phyloP scores from a whole-genome alignment of 2,888 invertebrate genomes.

The Aphidius colemani region DNA sequence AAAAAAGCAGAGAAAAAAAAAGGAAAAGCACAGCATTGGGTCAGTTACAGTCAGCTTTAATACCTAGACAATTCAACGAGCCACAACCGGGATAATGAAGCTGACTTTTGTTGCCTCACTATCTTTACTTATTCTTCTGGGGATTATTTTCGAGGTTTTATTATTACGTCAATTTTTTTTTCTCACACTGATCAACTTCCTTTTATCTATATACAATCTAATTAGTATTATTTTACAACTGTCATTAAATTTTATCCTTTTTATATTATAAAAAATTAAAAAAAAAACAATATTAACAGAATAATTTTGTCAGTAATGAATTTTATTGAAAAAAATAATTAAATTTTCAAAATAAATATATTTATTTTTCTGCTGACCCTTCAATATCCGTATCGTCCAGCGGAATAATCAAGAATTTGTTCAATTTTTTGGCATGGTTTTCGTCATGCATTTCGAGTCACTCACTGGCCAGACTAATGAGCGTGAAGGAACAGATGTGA shows the following conservation, averaged over 20 bases:
- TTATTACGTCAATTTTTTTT: constrained; percentile 21
- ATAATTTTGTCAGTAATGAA: too few species aligned
- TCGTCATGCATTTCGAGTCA: background rate
- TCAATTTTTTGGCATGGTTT: too few species aligned
- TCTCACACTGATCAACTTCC: constrained; percentile 34
- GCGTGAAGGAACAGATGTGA: constrained; percentile 50
- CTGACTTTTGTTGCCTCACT: constrained; percentile 32
- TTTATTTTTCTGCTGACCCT: too few species aligned
- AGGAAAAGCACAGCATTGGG: constrained; percentile 44
- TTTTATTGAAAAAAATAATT: too few species aligned
- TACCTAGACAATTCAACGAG: constrained; percentile 45
- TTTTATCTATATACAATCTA: constrained; percentile 11
- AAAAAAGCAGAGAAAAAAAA: constrained; percentile 4
- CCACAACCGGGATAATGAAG: constrained; percentile 56
- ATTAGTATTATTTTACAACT: constrained; percentile 49
- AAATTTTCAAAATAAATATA: too few species aligned
- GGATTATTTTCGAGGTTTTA: constrained; percentile 20
- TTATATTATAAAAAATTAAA: too few species aligned
- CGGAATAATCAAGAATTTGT: too few species aligned
- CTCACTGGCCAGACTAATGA: constrained; percentile 32
- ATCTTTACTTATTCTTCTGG: background rate
- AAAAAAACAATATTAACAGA: too few species aligned
- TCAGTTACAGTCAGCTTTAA: constrained; percentile 54
- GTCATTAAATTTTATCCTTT: too few species aligned
- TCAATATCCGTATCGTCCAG: too few species aligned